Conservation (phyloP, 2,888 invertebrate species). For the Dromius quadrimaculatus region DNA sequence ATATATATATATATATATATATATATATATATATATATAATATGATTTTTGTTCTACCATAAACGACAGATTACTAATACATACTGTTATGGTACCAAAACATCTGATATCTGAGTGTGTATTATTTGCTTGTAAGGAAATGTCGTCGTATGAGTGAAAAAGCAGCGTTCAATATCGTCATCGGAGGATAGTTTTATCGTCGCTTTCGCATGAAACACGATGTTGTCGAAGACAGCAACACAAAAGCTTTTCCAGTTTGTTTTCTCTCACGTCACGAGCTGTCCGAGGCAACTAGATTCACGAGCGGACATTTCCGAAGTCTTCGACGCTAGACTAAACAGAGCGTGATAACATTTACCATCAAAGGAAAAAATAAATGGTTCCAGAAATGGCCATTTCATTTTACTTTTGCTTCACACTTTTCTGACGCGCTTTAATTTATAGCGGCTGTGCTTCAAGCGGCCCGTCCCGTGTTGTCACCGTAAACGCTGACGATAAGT, state of each 20-base stretch:
- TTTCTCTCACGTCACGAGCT: constrained; percentile 31
- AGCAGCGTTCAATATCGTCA: background rate
- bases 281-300: constrained; percentile 38
- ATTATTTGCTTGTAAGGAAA: background rate
- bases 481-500: constrained; percentile 50
- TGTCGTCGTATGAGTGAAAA: background rate
- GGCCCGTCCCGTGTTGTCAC: constrained; percentile 38
- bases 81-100: too few relatives aligned
- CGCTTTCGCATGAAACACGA: constrained; percentile 25
- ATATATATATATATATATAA: too few relatives aligned
- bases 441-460: constrained; percentile 43
- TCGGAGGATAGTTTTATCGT: constrained; percentile 25
- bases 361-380: constrained; percentile 45
- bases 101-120: background rate
- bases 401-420: constrained; percentile 50
- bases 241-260: constrained; percentile 34
- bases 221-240: constrained; percentile 31
- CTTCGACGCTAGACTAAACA: constrained; percentile 1
- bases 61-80: too few relatives aligned
- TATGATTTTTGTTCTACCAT: too few relatives aligned
- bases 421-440: constrained; percentile 50
- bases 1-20: too few relatives aligned
- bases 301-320: constrained; percentile 36
- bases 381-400: constrained; percentile 50
- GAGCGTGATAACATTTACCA: constrained; percentile 28